Evolutionary conservation across 2,888 invertebrate genomes (phyloP).

Genomic region (Aspidapion aeneum): DNA sequence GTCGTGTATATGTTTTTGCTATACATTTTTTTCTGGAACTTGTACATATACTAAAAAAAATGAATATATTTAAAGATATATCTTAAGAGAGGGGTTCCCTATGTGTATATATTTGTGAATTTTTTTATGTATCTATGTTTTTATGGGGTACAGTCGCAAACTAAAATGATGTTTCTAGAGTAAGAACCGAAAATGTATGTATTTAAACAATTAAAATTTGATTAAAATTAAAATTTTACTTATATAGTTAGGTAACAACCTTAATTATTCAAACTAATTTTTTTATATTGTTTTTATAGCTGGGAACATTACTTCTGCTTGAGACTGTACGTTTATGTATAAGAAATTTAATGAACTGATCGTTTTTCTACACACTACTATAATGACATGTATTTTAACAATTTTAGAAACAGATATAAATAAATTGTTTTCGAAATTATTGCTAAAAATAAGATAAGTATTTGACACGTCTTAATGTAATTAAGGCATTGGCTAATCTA

Average conservation of each 20-base stretch:
- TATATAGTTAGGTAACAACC: too few species aligned
- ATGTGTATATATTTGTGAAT: conserved; percentile 46
- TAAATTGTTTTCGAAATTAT: not conserved
- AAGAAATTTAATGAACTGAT: conserved; percentile 42
- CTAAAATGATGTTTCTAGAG: not conserved
- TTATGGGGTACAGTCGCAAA: conserved; percentile 31
- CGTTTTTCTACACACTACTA: conserved; percentile 45
- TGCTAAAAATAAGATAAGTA: not conserved
- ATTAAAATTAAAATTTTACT: too few species aligned
- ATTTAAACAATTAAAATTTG: too few species aligned
- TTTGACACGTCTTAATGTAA: too few species aligned
- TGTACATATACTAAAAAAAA: conserved; percentile 38
- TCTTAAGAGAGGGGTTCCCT: conserved; percentile 30
- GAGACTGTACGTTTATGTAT: not conserved
- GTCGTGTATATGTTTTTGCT: conserved; percentile 28
- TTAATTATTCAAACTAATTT: too few species aligned
- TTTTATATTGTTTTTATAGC: too few species aligned
- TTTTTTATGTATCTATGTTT: conserved; percentile 43
- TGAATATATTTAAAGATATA: conserved; percentile 33
- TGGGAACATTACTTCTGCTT: not conserved
- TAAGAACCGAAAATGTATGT: too few species aligned
- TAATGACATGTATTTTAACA: conserved; percentile 24
- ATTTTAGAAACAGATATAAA: not conserved
- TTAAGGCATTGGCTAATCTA: too few species aligned
- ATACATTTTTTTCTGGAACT: conserved; percentile 23